Percentiles rank a stretch among this genome's conserved stretches.
These are phyloP conservation scores for Lasioglossum morio DNA, from an alignment of 2,888 invertebrate species.

Conservation along the genomic window DNA sequence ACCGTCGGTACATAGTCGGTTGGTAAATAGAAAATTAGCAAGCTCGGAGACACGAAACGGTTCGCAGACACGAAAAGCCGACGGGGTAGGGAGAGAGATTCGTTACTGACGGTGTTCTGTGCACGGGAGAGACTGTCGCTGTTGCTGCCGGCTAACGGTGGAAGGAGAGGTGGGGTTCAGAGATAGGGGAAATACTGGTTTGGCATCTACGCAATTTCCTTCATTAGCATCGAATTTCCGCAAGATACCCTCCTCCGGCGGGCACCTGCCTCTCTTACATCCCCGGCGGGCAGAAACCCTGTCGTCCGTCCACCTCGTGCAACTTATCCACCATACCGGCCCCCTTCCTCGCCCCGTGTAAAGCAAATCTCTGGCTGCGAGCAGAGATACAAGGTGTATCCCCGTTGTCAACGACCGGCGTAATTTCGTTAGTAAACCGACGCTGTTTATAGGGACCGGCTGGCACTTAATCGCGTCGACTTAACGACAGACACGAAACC, in stretches of 20 bases:
- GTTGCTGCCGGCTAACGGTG: constrained; percentile 15
- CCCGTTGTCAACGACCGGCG: constrained; percentile 59
- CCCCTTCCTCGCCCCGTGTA: neutral
- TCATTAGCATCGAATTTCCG: constrained; percentile 80
- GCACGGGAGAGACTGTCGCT: constrained; percentile 15
- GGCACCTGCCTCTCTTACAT: constrained; percentile 1
- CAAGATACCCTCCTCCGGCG: constrained; percentile 55
- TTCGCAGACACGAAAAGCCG: constrained; percentile 32
- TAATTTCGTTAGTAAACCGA: constrained; percentile 69
- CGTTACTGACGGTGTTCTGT: constrained; percentile 53
- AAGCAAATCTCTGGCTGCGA: constrained; percentile 66
- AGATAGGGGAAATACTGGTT: constrained; percentile 74
- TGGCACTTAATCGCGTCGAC: constrained; percentile 1
- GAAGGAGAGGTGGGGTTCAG: constrained; percentile 27
- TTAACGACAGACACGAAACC: constrained; percentile 9
- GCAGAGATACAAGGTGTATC: constrained; percentile 57
- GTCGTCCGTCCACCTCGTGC: constrained; percentile 29
- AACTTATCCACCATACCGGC: constrained; percentile 29
- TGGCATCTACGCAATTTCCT: constrained; percentile 79
- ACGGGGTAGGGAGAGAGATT: constrained; percentile 54
- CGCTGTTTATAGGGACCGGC: constrained; percentile 39
- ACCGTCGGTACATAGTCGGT: constrained; percentile 28
- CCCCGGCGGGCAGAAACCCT: constrained; percentile 20
- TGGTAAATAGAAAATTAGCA: constrained; percentile 66
- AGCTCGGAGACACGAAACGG: constrained; percentile 47